Evolutionary conservation across 2,888 invertebrate species (phyloP), one percentile per base, ranked within the genome.

Genomic region (Erebia palarica): DNA sequence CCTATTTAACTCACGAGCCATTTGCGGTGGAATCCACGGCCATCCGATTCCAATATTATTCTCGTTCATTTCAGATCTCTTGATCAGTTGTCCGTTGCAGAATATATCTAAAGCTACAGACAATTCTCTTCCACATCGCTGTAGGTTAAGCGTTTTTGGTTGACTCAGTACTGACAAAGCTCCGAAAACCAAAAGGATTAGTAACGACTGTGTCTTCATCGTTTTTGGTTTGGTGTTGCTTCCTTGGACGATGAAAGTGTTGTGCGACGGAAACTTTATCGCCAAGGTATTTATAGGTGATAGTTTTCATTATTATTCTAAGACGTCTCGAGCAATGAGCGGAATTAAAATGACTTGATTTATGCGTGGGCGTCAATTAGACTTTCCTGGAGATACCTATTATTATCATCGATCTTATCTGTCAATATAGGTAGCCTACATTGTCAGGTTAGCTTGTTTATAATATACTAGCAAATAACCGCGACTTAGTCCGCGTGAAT

Each of bases 271-370:
- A 47, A 14, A 49, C 14, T 21, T 14, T 21, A 49, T 49, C 21
- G 21, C 47, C 13, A 11, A 13, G 47, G 21, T 49, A 63, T 63
- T 63, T 63, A 63, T 63, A 63, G 63, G 21, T 63, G 49, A 63
- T 49, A 63, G 9, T 16, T 63, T 47, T 49, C 63, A 63, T 63
- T 11, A 49, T 14, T 49, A 63, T 63, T 49, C 49, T 8, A 21
- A n/a, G 16, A 60, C n/a, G 44, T 44, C 8, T 16, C 9, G 44
- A 9, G 18, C 63, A 21, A 14, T 49, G 47, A 63, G 11, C 14
- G 21, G 47, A 63, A 47, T 21, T 63, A 63, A 63, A 49, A 21
- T 49, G 21, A 14, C 13, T 21, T 49, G 49, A 63, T 49, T 21
- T 44, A 21, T 18, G 21, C 9, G 63, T 63, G 47, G 63, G 47